Evolutionary conservation across 2,888 invertebrate species (phyloP).

Genomic region (Synanthedon myopaeformis): DNA sequence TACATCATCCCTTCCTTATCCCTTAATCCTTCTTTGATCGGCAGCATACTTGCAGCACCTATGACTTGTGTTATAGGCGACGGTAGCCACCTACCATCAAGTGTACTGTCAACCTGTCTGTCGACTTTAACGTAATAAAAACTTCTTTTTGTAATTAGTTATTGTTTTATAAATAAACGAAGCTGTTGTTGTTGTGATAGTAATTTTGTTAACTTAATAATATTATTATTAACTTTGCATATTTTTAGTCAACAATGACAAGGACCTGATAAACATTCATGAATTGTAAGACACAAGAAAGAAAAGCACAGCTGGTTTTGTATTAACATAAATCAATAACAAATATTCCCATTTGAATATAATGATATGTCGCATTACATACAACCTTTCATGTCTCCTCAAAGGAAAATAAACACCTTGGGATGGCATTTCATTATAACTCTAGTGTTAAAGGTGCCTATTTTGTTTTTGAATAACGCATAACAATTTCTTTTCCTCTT

Average conservation of each 20-base stretch:
- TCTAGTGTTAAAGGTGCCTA: neutral
- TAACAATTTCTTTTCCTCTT: neutral
- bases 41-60: too few species aligned
- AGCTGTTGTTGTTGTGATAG: too few species aligned
- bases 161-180: too few species aligned
- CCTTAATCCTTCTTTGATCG: too few species aligned
- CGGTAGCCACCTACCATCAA: too few species aligned
- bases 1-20: too few species aligned
- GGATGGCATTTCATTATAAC: slow-evolving; percentile 27
- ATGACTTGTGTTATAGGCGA: too few species aligned
- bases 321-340: slow-evolving; percentile 15
- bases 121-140: too few species aligned
- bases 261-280: neutral
- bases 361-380: slow-evolving; percentile 10
- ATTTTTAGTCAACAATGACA: neutral
- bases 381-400: slow-evolving; percentile 26
- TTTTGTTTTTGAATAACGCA: neutral
- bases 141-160: too few species aligned
- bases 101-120: too few species aligned
- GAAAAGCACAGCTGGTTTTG: slow-evolving; percentile 7
- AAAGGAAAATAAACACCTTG: slow-evolving; percentile 25
- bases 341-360: slow-evolving; percentile 14
- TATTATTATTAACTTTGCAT: too few species aligned
- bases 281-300: slow-evolving; percentile 5
- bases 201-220: too few species aligned